Evolutionary conservation across 1,140 invertebrate genomes (phyloP), one percentile per base, ranked within the genome.

Genomic region (Atta cephalotes): DNA sequence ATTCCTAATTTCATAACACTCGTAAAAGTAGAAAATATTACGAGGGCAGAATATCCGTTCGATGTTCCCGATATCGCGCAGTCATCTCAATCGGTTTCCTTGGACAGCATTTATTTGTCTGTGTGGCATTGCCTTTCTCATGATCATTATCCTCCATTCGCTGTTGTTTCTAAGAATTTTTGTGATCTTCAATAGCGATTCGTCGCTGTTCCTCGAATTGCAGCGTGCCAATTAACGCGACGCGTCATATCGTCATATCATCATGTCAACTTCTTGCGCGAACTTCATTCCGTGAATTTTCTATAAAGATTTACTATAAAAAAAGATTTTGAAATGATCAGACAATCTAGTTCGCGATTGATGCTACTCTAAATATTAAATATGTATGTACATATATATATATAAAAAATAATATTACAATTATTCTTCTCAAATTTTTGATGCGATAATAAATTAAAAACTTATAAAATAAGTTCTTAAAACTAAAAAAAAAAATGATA

Each of bases 141-240:
- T 65, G 21, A 18, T 60, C 25, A 84, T 74, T 84, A 76, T 18
- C 10, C 53, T 62, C 10, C 21, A 14, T 45, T 76, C 80, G 21
- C 12, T 45, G 35, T 51, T 7, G 66, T 45, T 89, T 87, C 89
- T 49, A 18, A 82, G 88, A 89, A 90, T 56, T 79, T 87, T 90
- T 66, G 28, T 82, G 77, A 82, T 87, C 49, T 68, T 35, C 18
- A 28, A 78, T 63, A 49, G 49, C 62, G 12, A 16, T 51, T 28
- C 14, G 18, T 53, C 31, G 53, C 39, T 53, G 10, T 72, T 74
- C 76, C 70, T 51, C 35, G 86, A 79, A 85, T 21, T 25, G 16
- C 21, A 70, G 12, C 49, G 14, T 58, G 56, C 21, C 35, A n/a
- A 35, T 68, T 12, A 31, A 60, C 7, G 4, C 28, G 25, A 49